Base-by-base conservation (phyloP, 1,140 invertebrate species). In the fruit fly (Drosophila melanogaster) region DNA sequence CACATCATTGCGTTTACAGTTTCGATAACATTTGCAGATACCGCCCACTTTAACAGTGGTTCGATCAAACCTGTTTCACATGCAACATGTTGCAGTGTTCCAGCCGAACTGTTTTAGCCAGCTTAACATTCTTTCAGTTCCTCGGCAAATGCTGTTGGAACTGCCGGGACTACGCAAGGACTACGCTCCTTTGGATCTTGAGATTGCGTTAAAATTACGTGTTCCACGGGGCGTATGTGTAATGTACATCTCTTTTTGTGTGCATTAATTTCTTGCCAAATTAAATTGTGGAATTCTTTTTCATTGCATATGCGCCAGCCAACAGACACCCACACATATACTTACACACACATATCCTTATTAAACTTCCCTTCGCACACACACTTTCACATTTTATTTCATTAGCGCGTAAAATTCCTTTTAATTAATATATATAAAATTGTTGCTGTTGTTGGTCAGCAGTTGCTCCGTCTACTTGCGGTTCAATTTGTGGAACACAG, bases 391-490 rank as follows among this genome's bases (percentile, higher is more conserved):
- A 86, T 81, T 86, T 81, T 75, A 86, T 86, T 86, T 86, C 81
- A 86, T 86, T 86, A 86, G 81, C 81, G 76, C 77, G 74, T 86
- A 86, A 86, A 86, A 86, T 86, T 86, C 77, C 64, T 65, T 85
- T 86, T 86, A 86, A 86, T 86, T 86, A 86, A 86, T 86, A 86
- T 81, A 81, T 81, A 86, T 81, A 86, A 81, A 76, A 76, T 76
- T 53, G 71, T 74, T 67, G 60, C 64, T 49, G 64, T 46, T 70
- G 50, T 35, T 74, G 72, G 69, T 59, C 81, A 86, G 71, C 76
- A 80, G 61, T 69, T 46, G 59, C 41, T 77, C 22, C 46, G 47
- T 66, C 67, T 79, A 58, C 81, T 80, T 77, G 81, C 57, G 77
- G 77, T 80, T 54, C 77, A 85, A 85, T 80, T 85, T 85, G 77